A percentile compares a stretch with the other conserved stretches of the same genome.
These are phyloP conservation scores for Oplegnathus fasciatus DNA, from an alignment of 2,113 vertebrate species.

Conservation along the genomic window DNA sequence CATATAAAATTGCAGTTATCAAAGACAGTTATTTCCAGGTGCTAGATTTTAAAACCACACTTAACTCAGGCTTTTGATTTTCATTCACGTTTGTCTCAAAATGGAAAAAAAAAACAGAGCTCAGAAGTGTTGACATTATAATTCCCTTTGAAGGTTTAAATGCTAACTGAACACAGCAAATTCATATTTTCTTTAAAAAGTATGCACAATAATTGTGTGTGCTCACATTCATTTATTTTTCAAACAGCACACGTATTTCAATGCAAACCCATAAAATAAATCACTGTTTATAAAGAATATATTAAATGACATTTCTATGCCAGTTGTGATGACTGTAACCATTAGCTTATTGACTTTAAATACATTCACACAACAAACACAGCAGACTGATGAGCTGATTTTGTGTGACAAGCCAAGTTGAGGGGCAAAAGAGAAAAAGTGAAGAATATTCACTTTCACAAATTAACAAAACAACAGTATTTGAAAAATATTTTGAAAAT, in stretches of 20 bases:
- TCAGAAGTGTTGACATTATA: background rate
- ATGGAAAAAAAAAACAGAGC: background rate
- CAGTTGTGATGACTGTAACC: background rate
- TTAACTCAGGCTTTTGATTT: background rate
- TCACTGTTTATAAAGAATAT: conserved; percentile 12
- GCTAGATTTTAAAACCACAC: background rate
- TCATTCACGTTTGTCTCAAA: background rate
- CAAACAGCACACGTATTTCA: conserved; percentile 7
- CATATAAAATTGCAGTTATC: too few species aligned
- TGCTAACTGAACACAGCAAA: background rate
- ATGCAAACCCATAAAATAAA: conserved; percentile 30
- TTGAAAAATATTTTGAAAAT: background rate
- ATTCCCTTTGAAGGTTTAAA: background rate
- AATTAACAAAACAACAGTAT: conserved; percentile 19
- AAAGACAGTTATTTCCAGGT: background rate
- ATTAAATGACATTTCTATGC: background rate
- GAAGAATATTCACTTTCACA: background rate
- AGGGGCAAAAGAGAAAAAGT: background rate
- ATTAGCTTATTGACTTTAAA: conserved; percentile 20
- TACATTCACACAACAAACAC: conserved; percentile 55
- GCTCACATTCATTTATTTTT: conserved; percentile 49
- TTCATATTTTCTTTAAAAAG: background rate
- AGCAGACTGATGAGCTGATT: conserved; percentile 2
- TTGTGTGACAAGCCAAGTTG: background rate
- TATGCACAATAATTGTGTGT: background rate